Conservation (phyloP, 1,140 invertebrate genomes). For the Sipha flava region DNA sequence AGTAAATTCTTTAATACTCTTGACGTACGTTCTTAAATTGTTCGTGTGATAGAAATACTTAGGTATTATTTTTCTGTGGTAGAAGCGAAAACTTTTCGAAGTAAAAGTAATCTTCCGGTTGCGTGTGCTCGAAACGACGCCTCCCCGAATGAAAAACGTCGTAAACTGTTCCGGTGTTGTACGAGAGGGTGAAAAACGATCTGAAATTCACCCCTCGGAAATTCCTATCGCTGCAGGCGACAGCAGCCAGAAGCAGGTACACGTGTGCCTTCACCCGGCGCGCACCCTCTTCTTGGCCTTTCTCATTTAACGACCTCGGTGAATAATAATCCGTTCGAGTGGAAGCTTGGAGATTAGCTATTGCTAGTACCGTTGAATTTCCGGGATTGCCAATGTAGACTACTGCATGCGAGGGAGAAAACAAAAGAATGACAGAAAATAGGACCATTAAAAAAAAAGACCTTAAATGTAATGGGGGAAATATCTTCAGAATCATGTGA, state of each 20-base stretch:
- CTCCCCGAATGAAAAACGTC: not conserved
- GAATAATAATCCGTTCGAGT: conserved; percentile 26
- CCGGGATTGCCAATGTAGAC: not conserved
- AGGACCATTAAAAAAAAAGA: conserved; percentile 2
- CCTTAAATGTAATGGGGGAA: not conserved
- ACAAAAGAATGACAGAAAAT: conserved; percentile 1
- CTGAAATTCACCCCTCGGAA: not conserved
- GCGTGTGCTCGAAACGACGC: not conserved
- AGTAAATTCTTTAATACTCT: too few species aligned
- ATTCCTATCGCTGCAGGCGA: not conserved
- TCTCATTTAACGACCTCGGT: not conserved
- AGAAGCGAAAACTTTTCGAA: not conserved
- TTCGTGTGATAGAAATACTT: not conserved
- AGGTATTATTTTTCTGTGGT: not conserved
- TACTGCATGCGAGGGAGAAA: not conserved
- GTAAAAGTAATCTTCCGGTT: conserved; percentile 30
- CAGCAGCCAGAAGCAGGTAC: conserved; percentile 3
- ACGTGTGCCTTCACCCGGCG: not conserved
- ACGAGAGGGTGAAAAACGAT: conserved; percentile 18
- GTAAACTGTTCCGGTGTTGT: conserved; percentile 12
- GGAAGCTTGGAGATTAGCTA: conserved; percentile 28
- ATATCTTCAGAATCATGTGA: too few species aligned
- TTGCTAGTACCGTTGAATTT: not conserved
- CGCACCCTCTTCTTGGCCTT: not conserved
- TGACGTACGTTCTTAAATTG: not conserved